Conservation (phyloP, 2,888 invertebrate species). For the Ceriagrion tenellum region DNA sequence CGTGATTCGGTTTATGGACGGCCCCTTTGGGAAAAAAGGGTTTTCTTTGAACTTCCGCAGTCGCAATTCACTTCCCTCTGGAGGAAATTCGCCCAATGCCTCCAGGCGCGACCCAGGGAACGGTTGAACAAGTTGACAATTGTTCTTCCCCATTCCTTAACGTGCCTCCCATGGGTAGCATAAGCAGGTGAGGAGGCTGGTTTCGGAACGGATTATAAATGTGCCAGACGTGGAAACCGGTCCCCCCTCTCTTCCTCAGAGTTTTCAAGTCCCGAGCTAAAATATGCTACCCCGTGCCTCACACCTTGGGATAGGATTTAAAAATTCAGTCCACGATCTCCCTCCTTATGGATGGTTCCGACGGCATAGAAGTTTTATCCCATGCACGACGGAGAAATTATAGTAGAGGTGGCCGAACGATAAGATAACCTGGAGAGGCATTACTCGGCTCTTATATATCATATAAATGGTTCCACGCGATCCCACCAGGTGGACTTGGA, state of each 20-base stretch:
- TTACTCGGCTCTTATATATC: background rate
- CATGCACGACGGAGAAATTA: background rate
- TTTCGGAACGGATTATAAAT: background rate
- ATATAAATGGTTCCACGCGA: background rate
- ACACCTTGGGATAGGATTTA: background rate
- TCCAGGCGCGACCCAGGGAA: background rate
- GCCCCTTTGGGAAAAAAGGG: background rate
- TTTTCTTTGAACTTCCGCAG: background rate
- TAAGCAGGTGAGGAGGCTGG: background rate
- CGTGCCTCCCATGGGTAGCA: background rate
- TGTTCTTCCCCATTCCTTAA: background rate
- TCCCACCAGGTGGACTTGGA: background rate
- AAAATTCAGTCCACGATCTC: conserved; percentile 13
- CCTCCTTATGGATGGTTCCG: background rate
- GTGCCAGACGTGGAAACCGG: background rate
- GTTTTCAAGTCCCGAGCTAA: background rate
- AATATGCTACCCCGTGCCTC: background rate
- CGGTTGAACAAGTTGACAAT: background rate
- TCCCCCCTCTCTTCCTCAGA: background rate
- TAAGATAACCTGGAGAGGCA: background rate
- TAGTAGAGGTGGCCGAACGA: background rate
- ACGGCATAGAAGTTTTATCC: background rate
- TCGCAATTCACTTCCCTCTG: background rate
- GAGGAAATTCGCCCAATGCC: background rate
- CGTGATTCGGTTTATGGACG: background rate